Evolutionary conservation across 2,797 vertebrate genomes (phyloP).

Genomic region (Astyanax mexicanus): DNA sequence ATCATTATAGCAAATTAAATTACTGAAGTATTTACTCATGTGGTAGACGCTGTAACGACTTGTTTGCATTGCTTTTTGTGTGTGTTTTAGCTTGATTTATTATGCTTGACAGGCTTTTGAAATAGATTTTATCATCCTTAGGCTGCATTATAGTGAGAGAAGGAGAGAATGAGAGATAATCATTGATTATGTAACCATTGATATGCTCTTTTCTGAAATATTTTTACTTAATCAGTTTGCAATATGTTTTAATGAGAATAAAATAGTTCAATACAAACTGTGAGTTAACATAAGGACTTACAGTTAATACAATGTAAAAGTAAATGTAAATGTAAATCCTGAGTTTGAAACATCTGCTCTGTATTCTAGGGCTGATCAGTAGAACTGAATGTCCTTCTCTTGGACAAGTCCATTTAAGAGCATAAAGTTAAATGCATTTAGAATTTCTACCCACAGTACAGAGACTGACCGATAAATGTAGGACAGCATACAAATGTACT

Average conservation of each 20-base stretch:
- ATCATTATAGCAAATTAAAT: neutral
- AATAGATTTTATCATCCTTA: neutral
- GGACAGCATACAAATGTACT: neutral
- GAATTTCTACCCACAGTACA: neutral
- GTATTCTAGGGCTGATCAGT: neutral
- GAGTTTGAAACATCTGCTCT: neutral
- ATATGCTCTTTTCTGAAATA: neutral
- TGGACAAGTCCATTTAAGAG: conserved; percentile 20
- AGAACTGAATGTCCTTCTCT: conserved; percentile 8
- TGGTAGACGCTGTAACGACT: neutral
- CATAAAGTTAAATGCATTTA: conserved; percentile 5
- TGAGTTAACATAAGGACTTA: neutral
- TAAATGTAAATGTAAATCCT: neutral
- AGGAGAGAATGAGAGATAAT: neutral
- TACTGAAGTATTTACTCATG: neutral
- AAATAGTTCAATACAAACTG: neutral
- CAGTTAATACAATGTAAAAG: neutral
- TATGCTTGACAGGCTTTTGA: neutral
- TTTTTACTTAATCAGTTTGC: neutral
- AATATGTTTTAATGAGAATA: neutral
- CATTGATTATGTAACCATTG: neutral
- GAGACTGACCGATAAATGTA: conserved; percentile 60
- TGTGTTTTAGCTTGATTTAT: neutral
- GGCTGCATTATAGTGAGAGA: neutral
- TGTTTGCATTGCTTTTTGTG: neutral